Evolutionary conservation across 2,113 vertebrate genomes (phyloP), one percentile per base, ranked within the genome.

Genomic region (Chitala chitala): DNA sequence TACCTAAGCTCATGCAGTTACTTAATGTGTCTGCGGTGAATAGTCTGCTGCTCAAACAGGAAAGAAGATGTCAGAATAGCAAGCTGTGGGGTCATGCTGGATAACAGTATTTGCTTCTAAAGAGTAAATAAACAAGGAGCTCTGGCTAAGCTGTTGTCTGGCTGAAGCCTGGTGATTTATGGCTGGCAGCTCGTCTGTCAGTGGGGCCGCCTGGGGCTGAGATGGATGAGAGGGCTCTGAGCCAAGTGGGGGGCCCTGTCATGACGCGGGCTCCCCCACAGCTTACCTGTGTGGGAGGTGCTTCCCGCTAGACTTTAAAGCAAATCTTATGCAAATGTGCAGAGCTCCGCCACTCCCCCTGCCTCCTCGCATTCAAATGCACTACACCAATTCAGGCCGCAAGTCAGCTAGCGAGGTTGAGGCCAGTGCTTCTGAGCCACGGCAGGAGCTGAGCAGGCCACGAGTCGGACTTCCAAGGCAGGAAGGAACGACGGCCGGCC

Each of bases 171-270:
- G 26, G 48, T 69, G 68, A 69, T 69, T 69, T 51, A 69, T 69
- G 26, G 9, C 24, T 69, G 68, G 26, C 48, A 69, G 48, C 24
- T 7, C 68, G 68, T 69, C 48, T 29, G 46, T 69, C 68, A 53
- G 3, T 17, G 15, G 8, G 29, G 6, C 48, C 9, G 22, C 64
- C 42, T 26, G 24, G 38, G 64, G 42, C 40, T 10, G 24, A 68
- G 64, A 68, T 68, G 64, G 64, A 68, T 48, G 42, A 48, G 42
- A n/a, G 59, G 22, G 42, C 26, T 68, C 42, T 13, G 42, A 24
- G 9, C 44, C n/a, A n/a, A 22, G 38, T 15, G 22, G 22, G n/a
- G 40, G 22, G 31, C 3, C 7, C n/a, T 40, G 40, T 66, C 42
- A 24, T 24, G 1, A 13, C 12, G 15, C 9, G 4, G 26, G 42